These are phyloP conservation scores for Poeciliopsis prolifica DNA, from an alignment of 2,113 vertebrate species.

Conservation along the genomic window DNA sequence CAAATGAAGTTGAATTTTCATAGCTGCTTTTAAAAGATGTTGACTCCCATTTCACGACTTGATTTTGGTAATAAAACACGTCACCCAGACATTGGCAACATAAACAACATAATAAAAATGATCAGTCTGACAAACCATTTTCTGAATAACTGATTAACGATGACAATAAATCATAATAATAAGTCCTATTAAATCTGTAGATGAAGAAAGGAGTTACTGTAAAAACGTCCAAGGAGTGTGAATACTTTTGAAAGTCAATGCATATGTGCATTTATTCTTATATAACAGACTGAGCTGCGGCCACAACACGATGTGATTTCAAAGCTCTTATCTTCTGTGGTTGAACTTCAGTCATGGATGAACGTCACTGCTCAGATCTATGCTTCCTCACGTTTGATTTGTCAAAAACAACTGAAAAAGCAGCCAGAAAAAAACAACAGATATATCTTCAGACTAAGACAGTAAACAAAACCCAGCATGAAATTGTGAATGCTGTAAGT, in stretches of 20 bases:
- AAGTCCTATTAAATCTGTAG: too few relatives aligned
- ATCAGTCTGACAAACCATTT: background rate
- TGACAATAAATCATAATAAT: too few relatives aligned
- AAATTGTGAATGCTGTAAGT: background rate
- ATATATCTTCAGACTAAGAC: background rate
- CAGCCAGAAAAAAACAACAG: background rate
- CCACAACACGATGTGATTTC: constrained; percentile 44
- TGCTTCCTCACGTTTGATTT: background rate
- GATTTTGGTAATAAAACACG: background rate
- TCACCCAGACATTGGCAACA: background rate
- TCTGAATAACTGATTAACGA: too few relatives aligned
- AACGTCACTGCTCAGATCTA: constrained; percentile 44
- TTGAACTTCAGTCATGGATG: constrained; percentile 67
- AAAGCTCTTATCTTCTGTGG: constrained; percentile 65
- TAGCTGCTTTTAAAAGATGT: background rate
- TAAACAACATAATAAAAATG: background rate
- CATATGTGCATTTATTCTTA: constrained; percentile 1
- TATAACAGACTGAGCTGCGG: constrained; percentile 19
- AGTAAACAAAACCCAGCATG: background rate
- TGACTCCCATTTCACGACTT: background rate
- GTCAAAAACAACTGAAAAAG: background rate
- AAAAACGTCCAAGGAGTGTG: background rate
- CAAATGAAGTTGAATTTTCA: too few relatives aligned
- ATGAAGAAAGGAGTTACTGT: too few relatives aligned
- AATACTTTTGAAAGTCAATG: background rate